A percentile compares a stretch with the other conserved stretches of the same genome.
Evolutionary conservation across 2,888 invertebrate species (phyloP).

Genomic region (Protodeltote pygarga): DNA sequence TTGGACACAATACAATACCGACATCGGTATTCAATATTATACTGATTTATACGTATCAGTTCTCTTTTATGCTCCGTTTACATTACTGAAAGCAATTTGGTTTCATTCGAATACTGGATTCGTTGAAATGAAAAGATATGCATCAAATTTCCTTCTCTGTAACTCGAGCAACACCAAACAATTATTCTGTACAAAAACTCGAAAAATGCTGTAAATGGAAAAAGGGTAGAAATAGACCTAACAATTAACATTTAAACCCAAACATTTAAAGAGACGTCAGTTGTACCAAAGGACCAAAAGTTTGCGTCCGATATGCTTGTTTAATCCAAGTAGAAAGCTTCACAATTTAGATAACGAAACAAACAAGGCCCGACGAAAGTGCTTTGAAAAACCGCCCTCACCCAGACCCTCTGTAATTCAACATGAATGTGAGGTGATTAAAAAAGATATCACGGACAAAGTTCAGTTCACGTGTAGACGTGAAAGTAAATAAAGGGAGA

Average conservation of each 20-base stretch:
- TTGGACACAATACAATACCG: constrained; percentile 30
- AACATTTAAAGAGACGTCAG: constrained; percentile 29
- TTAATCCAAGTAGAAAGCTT: constrained; percentile 35
- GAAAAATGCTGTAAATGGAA: constrained; percentile 8
- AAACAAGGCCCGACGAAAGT: constrained; percentile 30
- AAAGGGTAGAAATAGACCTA: constrained; percentile 25
- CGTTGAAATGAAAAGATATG: constrained; percentile 34
- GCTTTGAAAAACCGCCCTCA: constrained; percentile 32
- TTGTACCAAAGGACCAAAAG: constrained; percentile 20
- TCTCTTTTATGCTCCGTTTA: constrained; percentile 15
- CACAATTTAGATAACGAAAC: constrained; percentile 46
- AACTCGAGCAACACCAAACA: constrained; percentile 6
- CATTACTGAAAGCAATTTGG: constrained; percentile 12
- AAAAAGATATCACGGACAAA: constrained; percentile 55
- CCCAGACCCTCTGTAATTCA: constrained; percentile 42
- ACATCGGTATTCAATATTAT: constrained; percentile 7
- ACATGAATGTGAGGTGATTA: constrained; percentile 51
- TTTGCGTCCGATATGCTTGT: constrained; percentile 16
- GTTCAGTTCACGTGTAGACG: constrained; percentile 50
- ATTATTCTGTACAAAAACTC: constrained; percentile 2
- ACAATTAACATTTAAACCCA: constrained; percentile 21
- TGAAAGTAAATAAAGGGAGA: constrained; percentile 40
- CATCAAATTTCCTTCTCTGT: constrained; percentile 40
- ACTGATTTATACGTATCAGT: constrained; percentile 5
- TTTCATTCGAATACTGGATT: too few relatives aligned